These are phyloP conservation scores for Coleophora flavipennella DNA, from an alignment of 2,888 invertebrate species.

Conservation along the genomic window DNA sequence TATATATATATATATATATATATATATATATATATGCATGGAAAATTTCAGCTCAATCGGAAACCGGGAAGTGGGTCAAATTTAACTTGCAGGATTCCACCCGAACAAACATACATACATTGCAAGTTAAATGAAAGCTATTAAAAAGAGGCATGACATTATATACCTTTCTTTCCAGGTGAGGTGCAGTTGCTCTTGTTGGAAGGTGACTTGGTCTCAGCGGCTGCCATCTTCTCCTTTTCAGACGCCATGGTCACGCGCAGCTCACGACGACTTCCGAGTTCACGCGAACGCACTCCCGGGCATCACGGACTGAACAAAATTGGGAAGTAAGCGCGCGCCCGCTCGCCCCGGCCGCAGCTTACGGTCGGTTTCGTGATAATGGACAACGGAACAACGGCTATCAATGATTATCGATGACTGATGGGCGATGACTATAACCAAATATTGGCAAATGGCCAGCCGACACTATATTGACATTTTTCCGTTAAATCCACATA, in stretches of 20 bases:
- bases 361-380: constrained; percentile 13
- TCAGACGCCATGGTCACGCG: constrained; percentile 56
- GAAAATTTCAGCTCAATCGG: too few species aligned
- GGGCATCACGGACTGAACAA: constrained; percentile 45
- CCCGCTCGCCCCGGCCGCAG: background rate
- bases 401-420: constrained; percentile 38
- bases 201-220: constrained; percentile 59
- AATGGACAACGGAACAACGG: constrained; percentile 26
- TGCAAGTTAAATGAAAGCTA: too few species aligned
- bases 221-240: constrained; percentile 65
- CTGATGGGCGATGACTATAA: constrained; percentile 23
- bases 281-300: constrained; percentile 39
- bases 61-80: too few species aligned
- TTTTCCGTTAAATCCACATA: constrained; percentile 32
- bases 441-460: constrained; percentile 52
- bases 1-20: too few species aligned
- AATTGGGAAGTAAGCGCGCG: constrained; percentile 1
- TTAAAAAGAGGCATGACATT: background rate
- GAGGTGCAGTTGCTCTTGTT: constrained; percentile 65
- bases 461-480: constrained; percentile 46
- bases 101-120: too few species aligned
- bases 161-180: constrained; percentile 67
- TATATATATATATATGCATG: too few species aligned
- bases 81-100: too few species aligned
- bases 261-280: constrained; percentile 31